Percentiles rank a stretch among this genome's conserved stretches.
phyloP scores from a whole-genome alignment of 2,888 invertebrate species.

The Dasypogon diadema region DNA sequence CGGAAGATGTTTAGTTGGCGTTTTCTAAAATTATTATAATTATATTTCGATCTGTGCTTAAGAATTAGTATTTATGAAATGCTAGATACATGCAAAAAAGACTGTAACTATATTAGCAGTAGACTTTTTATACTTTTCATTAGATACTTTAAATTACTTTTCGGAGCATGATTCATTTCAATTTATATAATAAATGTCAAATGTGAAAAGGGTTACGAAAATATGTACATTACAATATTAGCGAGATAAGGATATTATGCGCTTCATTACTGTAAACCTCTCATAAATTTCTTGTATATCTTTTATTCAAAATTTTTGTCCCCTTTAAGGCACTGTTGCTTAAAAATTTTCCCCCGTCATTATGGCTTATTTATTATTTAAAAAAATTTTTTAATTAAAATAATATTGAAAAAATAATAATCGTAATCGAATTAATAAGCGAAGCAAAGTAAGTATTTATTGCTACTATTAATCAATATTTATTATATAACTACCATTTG shows the following conservation, averaged over 20 bases:
- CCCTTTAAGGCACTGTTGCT: slow-evolving; percentile 30
- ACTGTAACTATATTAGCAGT: no score
- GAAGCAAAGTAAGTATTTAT: slow-evolving; percentile 41
- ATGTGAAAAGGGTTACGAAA: slow-evolving; percentile 34
- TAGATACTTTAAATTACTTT: neutral
- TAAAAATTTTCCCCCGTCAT: slow-evolving; percentile 9
- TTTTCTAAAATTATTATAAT: no score
- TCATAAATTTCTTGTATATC: slow-evolving; percentile 32
- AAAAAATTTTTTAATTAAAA: slow-evolving; percentile 1
- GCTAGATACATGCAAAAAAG: no score
- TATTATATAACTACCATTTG: slow-evolving; percentile 9
- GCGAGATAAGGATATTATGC: slow-evolving; percentile 22
- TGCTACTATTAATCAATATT: slow-evolving; percentile 45
- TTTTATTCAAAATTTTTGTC: slow-evolving; percentile 2
- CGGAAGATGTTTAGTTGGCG: no score
- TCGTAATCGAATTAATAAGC: slow-evolving; percentile 44
- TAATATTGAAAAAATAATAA: slow-evolving; percentile 36
- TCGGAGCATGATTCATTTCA: neutral
- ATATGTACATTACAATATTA: neutral
- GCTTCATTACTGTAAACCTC: slow-evolving; percentile 35
- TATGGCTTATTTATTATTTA: slow-evolving; percentile 48
- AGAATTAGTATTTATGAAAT: no score
- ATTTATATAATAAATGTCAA: neutral
- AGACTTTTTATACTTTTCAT: no score
- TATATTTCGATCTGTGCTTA: no score